A percentile compares a stretch with the other conserved stretches of the same genome.
phyloP scores from a whole-genome alignment of 2,797 vertebrate genomes.

The Premnoplex brunnescens region DNA sequence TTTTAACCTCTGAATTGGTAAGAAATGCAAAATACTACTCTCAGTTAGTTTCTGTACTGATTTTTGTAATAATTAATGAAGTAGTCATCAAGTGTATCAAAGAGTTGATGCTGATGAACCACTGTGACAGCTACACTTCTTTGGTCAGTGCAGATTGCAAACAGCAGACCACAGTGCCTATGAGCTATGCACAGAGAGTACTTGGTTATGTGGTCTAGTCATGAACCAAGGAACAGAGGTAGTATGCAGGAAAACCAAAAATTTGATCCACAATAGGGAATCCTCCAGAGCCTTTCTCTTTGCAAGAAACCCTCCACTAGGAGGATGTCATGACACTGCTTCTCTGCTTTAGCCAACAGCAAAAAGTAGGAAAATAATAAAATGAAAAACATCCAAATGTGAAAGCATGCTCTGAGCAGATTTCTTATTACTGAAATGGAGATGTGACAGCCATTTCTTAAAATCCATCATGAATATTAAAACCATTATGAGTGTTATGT shows the following conservation, averaged over 20 bases:
- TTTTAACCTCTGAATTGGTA: neutral
- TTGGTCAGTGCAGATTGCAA: neutral
- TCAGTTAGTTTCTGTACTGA: neutral
- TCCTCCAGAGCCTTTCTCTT: neutral
- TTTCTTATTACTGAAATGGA: slow-evolving; percentile 15
- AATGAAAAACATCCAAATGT: neutral
- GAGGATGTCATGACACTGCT: neutral
- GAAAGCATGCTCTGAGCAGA: neutral
- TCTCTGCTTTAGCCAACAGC: neutral
- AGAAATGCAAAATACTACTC: neutral
- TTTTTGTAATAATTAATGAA: neutral
- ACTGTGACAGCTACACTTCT: neutral
- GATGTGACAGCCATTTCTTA: neutral
- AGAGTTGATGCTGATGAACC: neutral
- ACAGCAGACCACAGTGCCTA: neutral
- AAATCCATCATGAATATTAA: slow-evolving; percentile 1
- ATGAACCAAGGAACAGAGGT: neutral
- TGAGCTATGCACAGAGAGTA: neutral
- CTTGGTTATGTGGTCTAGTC: neutral
- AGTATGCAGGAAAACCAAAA: neutral
- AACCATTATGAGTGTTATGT: neutral
- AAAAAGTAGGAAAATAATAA: neutral
- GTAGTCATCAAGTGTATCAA: neutral
- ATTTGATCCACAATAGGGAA: neutral
- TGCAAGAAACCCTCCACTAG: neutral